Percentiles rank a stretch among this genome's conserved stretches.
These are phyloP conservation scores for Campopleginae sp. DNA, from an alignment of 2,888 invertebrate species.

Conservation along the genomic window DNA sequence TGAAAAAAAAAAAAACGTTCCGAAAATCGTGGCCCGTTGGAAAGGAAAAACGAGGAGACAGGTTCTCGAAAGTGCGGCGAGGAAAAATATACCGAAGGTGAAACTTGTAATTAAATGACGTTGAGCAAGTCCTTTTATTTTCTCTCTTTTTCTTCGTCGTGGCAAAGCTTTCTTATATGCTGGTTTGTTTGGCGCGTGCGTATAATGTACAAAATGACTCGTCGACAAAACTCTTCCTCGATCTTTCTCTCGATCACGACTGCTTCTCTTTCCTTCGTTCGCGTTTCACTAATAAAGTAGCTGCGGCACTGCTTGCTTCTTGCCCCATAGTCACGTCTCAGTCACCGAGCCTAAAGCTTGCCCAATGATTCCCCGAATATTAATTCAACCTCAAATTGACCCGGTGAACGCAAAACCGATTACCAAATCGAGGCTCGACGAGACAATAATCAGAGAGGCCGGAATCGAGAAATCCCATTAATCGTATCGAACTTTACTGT, in stretches of 20 bases:
- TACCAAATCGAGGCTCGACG: not conserved
- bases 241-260: slow-evolving; percentile 24
- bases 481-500: not conserved
- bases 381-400: slow-evolving; percentile 29
- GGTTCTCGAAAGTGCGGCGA: slow-evolving; percentile 49
- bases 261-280: slow-evolving; percentile 31
- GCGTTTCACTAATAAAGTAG: slow-evolving; percentile 48
- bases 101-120: slow-evolving; percentile 67
- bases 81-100: slow-evolving; percentile 49
- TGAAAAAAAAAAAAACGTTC: not conserved
- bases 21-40: slow-evolving; percentile 3
- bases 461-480: not conserved
- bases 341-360: slow-evolving; percentile 4
- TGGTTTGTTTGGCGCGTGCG: slow-evolving; percentile 49
- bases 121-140: slow-evolving; percentile 50
- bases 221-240: slow-evolving; percentile 29
- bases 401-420: not conserved
- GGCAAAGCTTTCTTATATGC: slow-evolving; percentile 20
- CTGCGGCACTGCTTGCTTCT: slow-evolving; percentile 4
- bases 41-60: slow-evolving; percentile 14
- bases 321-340: slow-evolving; percentile 11
- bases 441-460: not conserved
- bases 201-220: slow-evolving; percentile 57
- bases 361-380: slow-evolving; percentile 27
- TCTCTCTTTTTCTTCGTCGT: not conserved